Percentiles rank a stretch among this genome's conserved stretches.
These are phyloP conservation scores for Orthosia gracilis DNA, from an alignment of 2,888 invertebrate genomes.

Conservation along the genomic window DNA sequence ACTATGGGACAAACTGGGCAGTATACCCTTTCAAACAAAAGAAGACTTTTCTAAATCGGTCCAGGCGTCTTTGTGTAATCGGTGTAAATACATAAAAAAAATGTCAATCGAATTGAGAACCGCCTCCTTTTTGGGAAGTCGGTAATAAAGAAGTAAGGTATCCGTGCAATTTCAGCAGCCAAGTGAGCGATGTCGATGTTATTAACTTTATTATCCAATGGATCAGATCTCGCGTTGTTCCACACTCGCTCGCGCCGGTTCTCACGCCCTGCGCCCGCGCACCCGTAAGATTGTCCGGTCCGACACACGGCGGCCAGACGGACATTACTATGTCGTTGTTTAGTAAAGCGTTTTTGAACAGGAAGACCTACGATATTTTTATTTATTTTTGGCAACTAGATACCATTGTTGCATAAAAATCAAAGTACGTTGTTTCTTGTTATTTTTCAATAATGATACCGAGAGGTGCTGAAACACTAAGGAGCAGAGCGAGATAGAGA, in stretches of 20 bases:
- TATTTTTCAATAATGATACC: too few relatives aligned
- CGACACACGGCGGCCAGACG: constrained; percentile 59
- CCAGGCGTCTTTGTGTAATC: too few relatives aligned
- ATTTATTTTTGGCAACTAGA: background rate
- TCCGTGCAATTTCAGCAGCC: constrained; percentile 42
- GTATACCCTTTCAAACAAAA: too few relatives aligned
- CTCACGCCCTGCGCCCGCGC: constrained; percentile 81
- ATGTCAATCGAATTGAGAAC: too few relatives aligned
- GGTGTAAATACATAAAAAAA: too few relatives aligned
- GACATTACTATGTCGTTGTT: constrained; percentile 44
- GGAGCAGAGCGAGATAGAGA: too few relatives aligned
- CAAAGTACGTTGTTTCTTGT: too few relatives aligned
- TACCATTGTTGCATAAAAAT: too few relatives aligned
- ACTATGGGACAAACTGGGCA: too few relatives aligned
- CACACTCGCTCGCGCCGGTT: constrained; percentile 71
- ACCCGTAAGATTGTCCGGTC: constrained; percentile 54
- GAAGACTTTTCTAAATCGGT: too few relatives aligned
- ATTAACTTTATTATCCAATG: constrained; percentile 49
- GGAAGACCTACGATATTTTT: background rate
- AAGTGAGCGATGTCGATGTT: constrained; percentile 35
- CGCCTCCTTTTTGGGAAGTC: too few relatives aligned
- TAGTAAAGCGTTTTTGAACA: background rate
- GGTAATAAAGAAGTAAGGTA: background rate
- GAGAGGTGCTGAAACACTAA: too few relatives aligned
- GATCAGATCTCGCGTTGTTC: constrained; percentile 66